phyloP scores from a whole-genome alignment of 1,140 invertebrate genomes.

The Drosophila bocqueti region DNA sequence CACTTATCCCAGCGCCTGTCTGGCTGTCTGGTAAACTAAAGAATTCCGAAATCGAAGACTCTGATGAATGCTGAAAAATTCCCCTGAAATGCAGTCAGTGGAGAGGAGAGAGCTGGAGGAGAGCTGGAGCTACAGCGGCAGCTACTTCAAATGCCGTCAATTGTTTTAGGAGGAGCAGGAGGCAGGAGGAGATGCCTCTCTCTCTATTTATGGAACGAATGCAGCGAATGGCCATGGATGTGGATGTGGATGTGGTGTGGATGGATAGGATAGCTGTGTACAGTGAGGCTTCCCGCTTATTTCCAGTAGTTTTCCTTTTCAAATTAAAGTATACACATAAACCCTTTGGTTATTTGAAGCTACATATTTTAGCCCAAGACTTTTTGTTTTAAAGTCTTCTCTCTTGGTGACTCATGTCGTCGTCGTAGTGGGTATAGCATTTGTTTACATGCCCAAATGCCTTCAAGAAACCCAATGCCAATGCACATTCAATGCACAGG shows the following conservation, averaged over 20 bases:
- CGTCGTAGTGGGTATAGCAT: conserved; percentile 11
- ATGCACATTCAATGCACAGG: conserved; percentile 58
- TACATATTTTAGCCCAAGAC: not conserved
- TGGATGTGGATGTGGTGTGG: conserved; percentile 20
- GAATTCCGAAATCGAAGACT: conserved; percentile 31
- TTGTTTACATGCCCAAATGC: conserved; percentile 61
- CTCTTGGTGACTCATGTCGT: not conserved
- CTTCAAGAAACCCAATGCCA: conserved; percentile 50
- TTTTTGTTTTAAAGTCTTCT: not conserved
- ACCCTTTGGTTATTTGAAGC: not conserved
- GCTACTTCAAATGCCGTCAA: conserved; percentile 75
- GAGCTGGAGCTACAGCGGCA: conserved; percentile 21
- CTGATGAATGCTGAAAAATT: conserved; percentile 23
- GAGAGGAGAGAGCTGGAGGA: too few relatives aligned
- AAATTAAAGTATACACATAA: not conserved
- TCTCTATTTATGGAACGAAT: conserved; percentile 78
- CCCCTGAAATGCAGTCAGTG: conserved; percentile 13
- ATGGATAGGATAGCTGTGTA: conserved; percentile 4
- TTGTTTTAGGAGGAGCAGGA: conserved; percentile 59
- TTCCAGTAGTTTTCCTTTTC: too few relatives aligned
- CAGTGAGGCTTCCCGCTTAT: conserved; percentile 2
- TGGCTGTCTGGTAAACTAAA: conserved; percentile 7
- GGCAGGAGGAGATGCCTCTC: conserved; percentile 47
- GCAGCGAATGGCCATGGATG: conserved; percentile 36
- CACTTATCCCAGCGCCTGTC: not conserved